Conservation (phyloP, 2,888 invertebrate species). For the Drepanosiphum platanoidis region DNA sequence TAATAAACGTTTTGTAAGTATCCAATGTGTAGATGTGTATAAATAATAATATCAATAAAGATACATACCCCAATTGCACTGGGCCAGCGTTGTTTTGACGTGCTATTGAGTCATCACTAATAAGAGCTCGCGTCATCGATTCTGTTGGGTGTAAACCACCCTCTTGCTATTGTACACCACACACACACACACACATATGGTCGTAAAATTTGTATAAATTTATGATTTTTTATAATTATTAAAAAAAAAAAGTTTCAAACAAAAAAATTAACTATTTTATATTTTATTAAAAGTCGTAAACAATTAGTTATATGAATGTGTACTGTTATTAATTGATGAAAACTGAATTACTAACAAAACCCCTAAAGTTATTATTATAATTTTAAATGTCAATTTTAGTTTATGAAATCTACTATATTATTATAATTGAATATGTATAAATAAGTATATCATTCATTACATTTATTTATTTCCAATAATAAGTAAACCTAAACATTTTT, state of each 20-base stretch:
- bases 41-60: conserved; percentile 58
- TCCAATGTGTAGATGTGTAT: conserved; percentile 57
- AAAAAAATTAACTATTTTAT: conserved; percentile 26
- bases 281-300: background rate
- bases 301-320: background rate
- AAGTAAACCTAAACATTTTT: background rate
- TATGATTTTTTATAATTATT: conserved; percentile 30
- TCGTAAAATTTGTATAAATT: conserved; percentile 34
- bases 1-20: conserved; percentile 26
- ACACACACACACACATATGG: conserved; percentile 60
- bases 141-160: conserved; percentile 92
- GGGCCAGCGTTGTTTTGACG: conserved; percentile 80
- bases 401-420: background rate
- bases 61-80: conserved; percentile 87
- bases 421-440: background rate
- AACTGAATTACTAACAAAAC: too few species aligned
- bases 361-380: background rate
- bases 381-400: conserved; percentile 4
- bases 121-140: conserved; percentile 94
- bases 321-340: too few species aligned
- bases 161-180: conserved; percentile 75
- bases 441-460: background rate
- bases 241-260: conserved; percentile 27
- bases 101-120: conserved; percentile 87
- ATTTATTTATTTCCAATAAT: background rate